These are phyloP conservation scores for Lissocephala sabroskyi DNA, from an alignment of 2,888 invertebrate species.

Conservation along the genomic window DNA sequence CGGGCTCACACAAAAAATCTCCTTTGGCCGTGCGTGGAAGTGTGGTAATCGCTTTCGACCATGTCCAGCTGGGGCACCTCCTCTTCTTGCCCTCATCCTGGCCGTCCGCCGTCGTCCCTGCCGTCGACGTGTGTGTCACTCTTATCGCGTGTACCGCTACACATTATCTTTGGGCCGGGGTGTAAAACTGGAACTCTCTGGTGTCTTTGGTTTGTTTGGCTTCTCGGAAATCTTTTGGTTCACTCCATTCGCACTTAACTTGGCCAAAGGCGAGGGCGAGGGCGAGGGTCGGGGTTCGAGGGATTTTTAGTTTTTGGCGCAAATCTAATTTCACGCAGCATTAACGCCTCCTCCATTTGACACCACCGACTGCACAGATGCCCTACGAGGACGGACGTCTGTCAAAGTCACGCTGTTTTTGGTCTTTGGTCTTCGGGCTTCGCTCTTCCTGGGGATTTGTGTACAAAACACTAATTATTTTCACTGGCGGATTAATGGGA, in stretches of 20 bases:
- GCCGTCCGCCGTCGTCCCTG: not conserved
- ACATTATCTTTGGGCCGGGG: constrained; percentile 48
- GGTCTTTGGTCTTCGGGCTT: not conserved
- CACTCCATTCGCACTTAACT: constrained; percentile 19
- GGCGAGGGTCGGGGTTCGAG: constrained; percentile 11
- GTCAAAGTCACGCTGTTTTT: constrained; percentile 26
- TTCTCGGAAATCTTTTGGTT: constrained; percentile 47
- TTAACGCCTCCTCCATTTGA: constrained; percentile 54
- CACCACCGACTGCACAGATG: too few species aligned
- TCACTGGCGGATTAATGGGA: constrained; percentile 68
- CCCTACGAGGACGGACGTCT: too few species aligned
- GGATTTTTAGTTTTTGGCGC: constrained; percentile 45
- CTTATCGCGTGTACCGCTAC: constrained; percentile 41
- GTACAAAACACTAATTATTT: constrained; percentile 69
- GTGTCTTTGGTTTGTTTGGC: too few species aligned
- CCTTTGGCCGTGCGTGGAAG: constrained; percentile 26
- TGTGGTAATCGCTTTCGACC: constrained; percentile 64
- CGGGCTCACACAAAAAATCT: constrained; percentile 23
- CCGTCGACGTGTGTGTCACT: constrained; percentile 60
- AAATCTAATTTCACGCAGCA: constrained; percentile 73
- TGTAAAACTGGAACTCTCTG: constrained; percentile 66
- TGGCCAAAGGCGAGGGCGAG: constrained; percentile 12
- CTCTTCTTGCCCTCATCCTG: not conserved
- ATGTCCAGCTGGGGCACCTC: constrained; percentile 22
- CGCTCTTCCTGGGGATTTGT: constrained; percentile 15